Percentiles rank a stretch among this genome's conserved stretches.
These are phyloP conservation scores for Benitochromis conjunctus DNA, from an alignment of 2,113 vertebrate genomes.

Conservation along the genomic window DNA sequence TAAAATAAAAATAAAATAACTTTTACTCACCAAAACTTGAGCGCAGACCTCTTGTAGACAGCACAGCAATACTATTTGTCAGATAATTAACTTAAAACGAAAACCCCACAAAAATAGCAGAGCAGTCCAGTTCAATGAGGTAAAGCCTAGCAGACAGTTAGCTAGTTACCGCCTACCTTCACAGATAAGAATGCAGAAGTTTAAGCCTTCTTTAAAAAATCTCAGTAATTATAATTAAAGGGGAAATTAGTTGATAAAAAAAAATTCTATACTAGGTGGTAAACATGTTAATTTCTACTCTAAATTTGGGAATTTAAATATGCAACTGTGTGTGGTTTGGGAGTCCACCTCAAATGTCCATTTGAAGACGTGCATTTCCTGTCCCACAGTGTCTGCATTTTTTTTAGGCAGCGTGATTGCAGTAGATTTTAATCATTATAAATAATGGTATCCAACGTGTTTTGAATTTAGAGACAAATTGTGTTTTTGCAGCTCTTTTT, in stretches of 20 bases:
- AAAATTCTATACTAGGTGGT: background rate
- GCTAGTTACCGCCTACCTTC: background rate
- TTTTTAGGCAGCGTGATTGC: background rate
- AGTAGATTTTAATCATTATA: background rate
- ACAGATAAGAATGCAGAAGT: accelerated
- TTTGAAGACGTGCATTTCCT: background rate
- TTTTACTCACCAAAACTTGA: background rate
- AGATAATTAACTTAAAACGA: background rate
- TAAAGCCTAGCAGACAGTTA: background rate
- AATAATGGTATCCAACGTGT: background rate
- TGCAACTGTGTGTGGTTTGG: background rate
- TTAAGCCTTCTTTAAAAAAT: background rate
- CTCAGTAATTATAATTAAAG: background rate
- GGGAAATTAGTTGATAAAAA: background rate
- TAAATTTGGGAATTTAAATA: background rate
- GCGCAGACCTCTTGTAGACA: background rate
- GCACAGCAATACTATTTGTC: background rate
- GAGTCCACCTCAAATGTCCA: background rate
- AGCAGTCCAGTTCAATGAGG: background rate
- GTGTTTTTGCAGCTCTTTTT: background rate
- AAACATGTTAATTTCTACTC: background rate
- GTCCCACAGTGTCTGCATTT: background rate
- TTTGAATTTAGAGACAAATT: background rate
- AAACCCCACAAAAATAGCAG: background rate
- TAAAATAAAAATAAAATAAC: background rate